A percentile compares a stretch with the other conserved stretches of the same genome.
Evolutionary conservation across 2,888 invertebrate genomes (phyloP).

Genomic region (Pseudococcus viburni): DNA sequence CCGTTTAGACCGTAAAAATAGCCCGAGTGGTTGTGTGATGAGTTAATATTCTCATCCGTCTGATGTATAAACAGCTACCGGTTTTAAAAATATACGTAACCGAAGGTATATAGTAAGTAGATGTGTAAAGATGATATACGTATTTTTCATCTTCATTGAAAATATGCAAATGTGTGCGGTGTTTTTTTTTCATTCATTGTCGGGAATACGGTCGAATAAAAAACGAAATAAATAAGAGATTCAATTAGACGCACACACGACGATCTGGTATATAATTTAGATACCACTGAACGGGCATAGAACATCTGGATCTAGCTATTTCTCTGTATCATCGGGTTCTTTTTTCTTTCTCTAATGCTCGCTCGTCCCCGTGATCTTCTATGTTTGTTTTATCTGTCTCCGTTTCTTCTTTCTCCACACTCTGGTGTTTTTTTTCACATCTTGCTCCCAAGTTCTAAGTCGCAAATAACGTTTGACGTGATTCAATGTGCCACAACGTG

Average conservation of each 20-base stretch:
- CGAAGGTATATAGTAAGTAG: not conserved
- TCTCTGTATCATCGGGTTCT: constrained; percentile 17
- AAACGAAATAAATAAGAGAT: not conserved
- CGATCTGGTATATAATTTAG: not conserved
- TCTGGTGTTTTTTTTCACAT: not conserved
- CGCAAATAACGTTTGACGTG: constrained; percentile 42
- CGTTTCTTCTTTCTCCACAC: not conserved
- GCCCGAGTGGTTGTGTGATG: not conserved
- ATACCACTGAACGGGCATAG: not conserved
- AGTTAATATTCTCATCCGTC: not conserved
- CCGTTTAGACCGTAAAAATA: not conserved
- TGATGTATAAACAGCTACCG: not conserved
- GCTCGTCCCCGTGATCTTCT: not conserved
- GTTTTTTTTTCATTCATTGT: not conserved
- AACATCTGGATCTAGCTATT: constrained; percentile 43
- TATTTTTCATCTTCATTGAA: not conserved
- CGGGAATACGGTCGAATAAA: not conserved
- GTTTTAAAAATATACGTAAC: not conserved
- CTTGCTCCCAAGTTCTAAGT: not conserved
- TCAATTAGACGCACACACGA: not conserved
- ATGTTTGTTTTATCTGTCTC: constrained; percentile 28
- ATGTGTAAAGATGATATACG: not conserved
- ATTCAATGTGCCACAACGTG: constrained; percentile 5
- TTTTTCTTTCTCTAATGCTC: not conserved
- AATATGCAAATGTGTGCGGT: not conserved